Evolutionary conservation across 2,797 vertebrate genomes (phyloP), one percentile per base, ranked within the genome.

Genomic region (Acridotheres tristis): DNA sequence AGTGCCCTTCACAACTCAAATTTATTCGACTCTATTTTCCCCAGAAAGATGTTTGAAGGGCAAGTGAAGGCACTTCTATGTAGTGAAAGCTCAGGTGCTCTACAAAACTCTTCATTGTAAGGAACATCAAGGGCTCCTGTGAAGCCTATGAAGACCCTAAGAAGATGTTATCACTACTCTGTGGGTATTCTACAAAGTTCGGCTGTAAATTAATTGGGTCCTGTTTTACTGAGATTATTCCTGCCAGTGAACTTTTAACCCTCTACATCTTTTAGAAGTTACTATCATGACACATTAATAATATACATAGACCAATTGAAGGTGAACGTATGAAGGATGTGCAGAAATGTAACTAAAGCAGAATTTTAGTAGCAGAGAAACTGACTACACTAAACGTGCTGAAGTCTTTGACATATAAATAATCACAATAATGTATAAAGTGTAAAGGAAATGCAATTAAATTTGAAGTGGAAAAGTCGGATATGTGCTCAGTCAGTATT

Each of bases 401-500:
- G 36, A 27, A 36, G 11, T 16, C 5, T 90, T 38, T 95, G 67
- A 81, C 34, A 48, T 36, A 30, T 53, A 36, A 97, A 40, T 91
- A 58, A 90, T 83, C 16, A 51, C 4, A 84, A 55, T 27, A 76
- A 59, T 74, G 20, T 36, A 91, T 48, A 89, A 81, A 45, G 6
- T 38, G 1, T 90, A 88, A 92, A 95, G 82, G 58, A 92, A 94
- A 93, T 68, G 27, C 30, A 94, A 90, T 95, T 95, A 90, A 96
- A 96, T 42, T 43, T 50, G 29, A 94, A 80, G 51, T 50, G n/a
- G 40, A 89, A 78, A 94, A 88, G 48, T 79, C 82, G 17, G 13
- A 8, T 82, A 48, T 91, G 50, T 75, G n/a, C 48, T 96, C 43
- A 81, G 40, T 90, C 54, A 88, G 59, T 78, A 43, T 78, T 93